A percentile compares a stretch with the other conserved stretches of the same genome.
phyloP scores from a whole-genome alignment of 2,888 invertebrate genomes.

The Spilarctia lutea region DNA sequence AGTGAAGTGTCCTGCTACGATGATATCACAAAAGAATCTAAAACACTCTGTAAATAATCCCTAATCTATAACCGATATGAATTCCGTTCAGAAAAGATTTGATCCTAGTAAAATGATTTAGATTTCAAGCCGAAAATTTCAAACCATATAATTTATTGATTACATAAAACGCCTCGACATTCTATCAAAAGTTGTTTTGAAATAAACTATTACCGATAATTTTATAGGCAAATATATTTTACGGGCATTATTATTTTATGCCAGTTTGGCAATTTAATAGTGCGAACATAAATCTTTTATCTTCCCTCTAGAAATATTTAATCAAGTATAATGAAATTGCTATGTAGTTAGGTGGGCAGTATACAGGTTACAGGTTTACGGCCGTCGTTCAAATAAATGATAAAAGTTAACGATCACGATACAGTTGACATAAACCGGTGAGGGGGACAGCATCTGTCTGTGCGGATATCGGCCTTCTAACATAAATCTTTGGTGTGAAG shows the following conservation, averaged over 20 bases:
- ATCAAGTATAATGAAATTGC: conserved; percentile 21
- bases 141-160: not conserved
- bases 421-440: conserved; percentile 31
- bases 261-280: not conserved
- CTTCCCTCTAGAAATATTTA: conserved; percentile 20
- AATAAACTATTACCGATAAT: not conserved
- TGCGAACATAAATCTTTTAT: conserved; percentile 8
- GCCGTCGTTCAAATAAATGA: conserved; percentile 36
- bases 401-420: conserved; percentile 39
- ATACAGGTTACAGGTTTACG: conserved; percentile 32
- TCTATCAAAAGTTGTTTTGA: not conserved
- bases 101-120: no score
- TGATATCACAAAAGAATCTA: no score
- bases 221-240: not conserved
- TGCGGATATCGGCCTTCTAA: conserved; percentile 12
- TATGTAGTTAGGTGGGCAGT: conserved; percentile 24
- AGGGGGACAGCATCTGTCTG: conserved; percentile 35
- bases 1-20: no score
- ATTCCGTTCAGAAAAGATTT: no score
- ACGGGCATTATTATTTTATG: not conserved
- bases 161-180: not conserved
- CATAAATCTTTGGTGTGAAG: not conserved
- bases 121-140: not conserved
- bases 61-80: no score
- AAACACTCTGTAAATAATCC: no score